Evolutionary conservation across 1,140 invertebrate genomes (phyloP).

Genomic region (Archegozetes longisetosus): DNA sequence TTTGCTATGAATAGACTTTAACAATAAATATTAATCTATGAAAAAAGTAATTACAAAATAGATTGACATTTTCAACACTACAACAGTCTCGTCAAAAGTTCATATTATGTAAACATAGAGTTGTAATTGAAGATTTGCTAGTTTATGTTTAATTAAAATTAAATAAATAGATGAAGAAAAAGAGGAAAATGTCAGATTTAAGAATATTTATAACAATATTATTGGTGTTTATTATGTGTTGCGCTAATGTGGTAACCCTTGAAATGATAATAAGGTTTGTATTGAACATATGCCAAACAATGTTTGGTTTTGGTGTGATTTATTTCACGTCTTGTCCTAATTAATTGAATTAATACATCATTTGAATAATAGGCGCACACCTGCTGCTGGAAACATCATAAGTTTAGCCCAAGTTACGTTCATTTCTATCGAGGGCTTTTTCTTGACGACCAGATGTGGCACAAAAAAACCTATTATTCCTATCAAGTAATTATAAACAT

Average conservation of each 20-base stretch:
- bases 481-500: constrained; percentile 26
- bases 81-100: too few species aligned
- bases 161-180: too few species aligned
- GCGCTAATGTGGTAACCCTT: background rate
- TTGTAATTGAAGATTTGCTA: too few species aligned
- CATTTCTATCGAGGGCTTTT: constrained; percentile 75
- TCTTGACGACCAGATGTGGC: constrained; percentile 75
- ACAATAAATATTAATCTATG: too few species aligned
- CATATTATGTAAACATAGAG: too few species aligned
- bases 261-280: background rate
- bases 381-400: constrained; percentile 76
- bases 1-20: too few species aligned
- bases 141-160: too few species aligned
- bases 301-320: background rate
- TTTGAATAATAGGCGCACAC: constrained; percentile 25
- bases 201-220: background rate
- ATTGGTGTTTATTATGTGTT: background rate
- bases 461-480: constrained; percentile 44
- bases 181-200: background rate
- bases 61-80: too few species aligned
- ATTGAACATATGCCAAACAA: background rate
- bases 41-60: too few species aligned
- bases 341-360: background rate
- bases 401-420: constrained; percentile 86
- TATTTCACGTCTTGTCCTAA: background rate